phyloP scores from a whole-genome alignment of 1,140 invertebrate genomes.

The Fopius arisanus region DNA sequence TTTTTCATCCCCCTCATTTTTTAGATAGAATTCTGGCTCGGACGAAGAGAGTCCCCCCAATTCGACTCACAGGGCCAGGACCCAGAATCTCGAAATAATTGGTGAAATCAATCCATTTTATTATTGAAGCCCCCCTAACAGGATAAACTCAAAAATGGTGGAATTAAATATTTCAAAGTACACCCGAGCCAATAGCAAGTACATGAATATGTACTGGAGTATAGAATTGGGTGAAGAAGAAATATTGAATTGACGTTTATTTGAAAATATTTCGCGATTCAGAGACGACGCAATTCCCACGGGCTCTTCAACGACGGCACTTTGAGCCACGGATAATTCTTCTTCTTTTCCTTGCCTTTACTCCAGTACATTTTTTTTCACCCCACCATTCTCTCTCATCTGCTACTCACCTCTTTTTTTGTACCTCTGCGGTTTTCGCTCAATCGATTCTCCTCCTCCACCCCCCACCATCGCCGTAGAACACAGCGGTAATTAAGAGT shows the following conservation, averaged over 20 bases:
- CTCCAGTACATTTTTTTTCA: not conserved
- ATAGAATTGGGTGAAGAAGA: not conserved
- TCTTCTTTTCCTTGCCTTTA: not conserved
- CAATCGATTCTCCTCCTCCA: conserved; percentile 10
- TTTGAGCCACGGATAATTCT: conserved; percentile 10
- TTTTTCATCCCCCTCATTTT: conserved; percentile 6
- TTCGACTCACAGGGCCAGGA: not conserved
- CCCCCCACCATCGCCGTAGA: not conserved
- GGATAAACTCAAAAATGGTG: not conserved
- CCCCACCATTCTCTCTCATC: not conserved
- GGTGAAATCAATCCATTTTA: not conserved
- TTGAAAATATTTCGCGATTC: conserved; percentile 26
- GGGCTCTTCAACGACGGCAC: conserved; percentile 12
- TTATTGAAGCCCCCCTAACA: not conserved
- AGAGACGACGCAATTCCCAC: conserved; percentile 20
- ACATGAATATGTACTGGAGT: not conserved
- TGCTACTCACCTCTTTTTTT: conserved; percentile 12
- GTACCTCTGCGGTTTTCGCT: conserved; percentile 18
- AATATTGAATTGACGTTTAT: conserved; percentile 24
- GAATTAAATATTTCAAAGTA: not conserved
- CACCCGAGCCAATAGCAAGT: not conserved
- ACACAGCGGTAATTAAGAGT: conserved; percentile 23
- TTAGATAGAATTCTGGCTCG: not conserved
- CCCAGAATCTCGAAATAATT: not conserved
- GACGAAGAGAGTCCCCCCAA: not conserved